These are phyloP conservation scores for Aleiodes leptofemur DNA, from an alignment of 2,888 invertebrate genomes.

Conservation along the genomic window DNA sequence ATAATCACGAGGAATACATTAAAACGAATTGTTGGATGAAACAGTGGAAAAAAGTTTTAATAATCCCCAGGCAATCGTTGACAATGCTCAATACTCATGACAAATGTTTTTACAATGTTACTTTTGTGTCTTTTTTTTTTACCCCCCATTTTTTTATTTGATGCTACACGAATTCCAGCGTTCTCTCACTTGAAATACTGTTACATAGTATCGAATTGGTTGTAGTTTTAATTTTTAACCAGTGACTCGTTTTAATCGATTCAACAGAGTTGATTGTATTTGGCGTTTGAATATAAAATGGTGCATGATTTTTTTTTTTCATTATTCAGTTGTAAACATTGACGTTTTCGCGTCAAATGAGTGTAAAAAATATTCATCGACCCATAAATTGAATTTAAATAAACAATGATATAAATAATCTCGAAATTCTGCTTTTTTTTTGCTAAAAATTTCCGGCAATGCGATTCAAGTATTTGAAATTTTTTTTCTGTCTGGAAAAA, in stretches of 20 bases:
- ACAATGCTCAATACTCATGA: slow-evolving; percentile 11
- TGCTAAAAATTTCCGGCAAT: no score
- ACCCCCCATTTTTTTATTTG: no score
- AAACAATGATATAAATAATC: no score
- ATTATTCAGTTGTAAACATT: neutral
- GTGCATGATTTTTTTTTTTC: neutral
- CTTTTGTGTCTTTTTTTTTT: slow-evolving; percentile 3
- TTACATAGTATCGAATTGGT: slow-evolving; percentile 16
- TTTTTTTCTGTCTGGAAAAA: no score
- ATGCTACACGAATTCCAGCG: no score
- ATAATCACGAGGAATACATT: neutral
- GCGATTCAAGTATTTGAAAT: no score
- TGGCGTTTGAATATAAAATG: neutral
- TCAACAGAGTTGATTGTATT: neutral
- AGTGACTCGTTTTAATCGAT: slow-evolving; percentile 36
- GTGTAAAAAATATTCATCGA: no score
- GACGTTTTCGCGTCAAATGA: neutral
- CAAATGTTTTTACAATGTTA: slow-evolving; percentile 28
- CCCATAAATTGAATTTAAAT: no score
- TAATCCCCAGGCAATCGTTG: slow-evolving; percentile 4
- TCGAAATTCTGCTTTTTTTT: no score
- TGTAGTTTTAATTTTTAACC: slow-evolving; percentile 25
- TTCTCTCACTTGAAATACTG: neutral
- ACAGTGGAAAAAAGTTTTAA: slow-evolving; percentile 6
- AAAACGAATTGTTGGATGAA: slow-evolving; percentile 1